These are phyloP conservation scores for Pseudocheirus occidentalis DNA, from an alignment of 2,797 vertebrate genomes.

Conservation along the genomic window DNA sequence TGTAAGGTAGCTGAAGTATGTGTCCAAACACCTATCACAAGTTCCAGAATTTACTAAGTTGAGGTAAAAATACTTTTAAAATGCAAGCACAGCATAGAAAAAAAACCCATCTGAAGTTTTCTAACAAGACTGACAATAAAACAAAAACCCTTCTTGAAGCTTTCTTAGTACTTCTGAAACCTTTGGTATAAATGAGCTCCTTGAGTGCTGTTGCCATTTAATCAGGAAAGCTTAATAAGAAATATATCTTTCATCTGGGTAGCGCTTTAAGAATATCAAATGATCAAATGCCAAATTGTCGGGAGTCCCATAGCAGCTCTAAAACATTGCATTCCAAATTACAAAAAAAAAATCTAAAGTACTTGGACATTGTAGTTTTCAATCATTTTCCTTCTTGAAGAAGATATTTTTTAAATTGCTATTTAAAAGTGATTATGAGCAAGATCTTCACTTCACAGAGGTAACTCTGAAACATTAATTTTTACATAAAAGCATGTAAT, in stretches of 20 bases:
- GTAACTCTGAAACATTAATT: slow-evolving; percentile 65
- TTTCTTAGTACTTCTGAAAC: slow-evolving; percentile 35
- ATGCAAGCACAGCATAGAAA: background rate
- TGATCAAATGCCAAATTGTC: slow-evolving; percentile 35
- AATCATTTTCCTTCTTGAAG: slow-evolving; percentile 46
- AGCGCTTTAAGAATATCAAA: slow-evolving; percentile 48
- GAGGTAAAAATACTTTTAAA: slow-evolving; percentile 34
- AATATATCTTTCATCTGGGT: slow-evolving; percentile 47
- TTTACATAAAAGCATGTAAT: slow-evolving; percentile 52
- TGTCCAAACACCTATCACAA: background rate
- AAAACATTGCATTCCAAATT: slow-evolving; percentile 30
- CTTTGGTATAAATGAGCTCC: slow-evolving; percentile 45
- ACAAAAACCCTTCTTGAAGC: slow-evolving; percentile 56
- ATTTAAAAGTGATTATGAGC: slow-evolving; percentile 66
- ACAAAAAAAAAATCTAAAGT: slow-evolving; percentile 41
- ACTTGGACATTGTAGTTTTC: slow-evolving; percentile 51
- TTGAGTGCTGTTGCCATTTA: slow-evolving; percentile 54
- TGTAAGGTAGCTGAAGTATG: background rate
- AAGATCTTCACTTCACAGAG: slow-evolving; percentile 52
- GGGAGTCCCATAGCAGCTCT: background rate
- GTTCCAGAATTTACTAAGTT: background rate
- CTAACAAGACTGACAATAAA: slow-evolving; percentile 46
- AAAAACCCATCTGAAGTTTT: slow-evolving; percentile 32
- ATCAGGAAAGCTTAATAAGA: slow-evolving; percentile 63
- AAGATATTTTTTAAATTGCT: slow-evolving; percentile 69